Base-by-base conservation (phyloP, 1,140 invertebrate genomes). In the Araneus ventricosus region DNA sequence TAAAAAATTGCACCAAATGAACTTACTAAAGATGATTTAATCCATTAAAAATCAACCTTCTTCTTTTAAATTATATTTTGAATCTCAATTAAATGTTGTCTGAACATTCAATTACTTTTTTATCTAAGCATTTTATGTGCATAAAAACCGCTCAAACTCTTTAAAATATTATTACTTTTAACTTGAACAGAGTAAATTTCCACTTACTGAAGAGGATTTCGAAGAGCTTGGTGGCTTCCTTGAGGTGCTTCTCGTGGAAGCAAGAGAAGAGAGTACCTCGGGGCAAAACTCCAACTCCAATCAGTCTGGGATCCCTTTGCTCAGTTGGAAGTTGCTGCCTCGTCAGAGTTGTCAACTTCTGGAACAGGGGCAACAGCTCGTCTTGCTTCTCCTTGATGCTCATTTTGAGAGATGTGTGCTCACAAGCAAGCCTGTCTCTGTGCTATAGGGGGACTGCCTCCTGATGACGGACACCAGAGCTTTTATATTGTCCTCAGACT, bases 161-260 rank as follows among this genome's bases (percentile, higher is more conserved):
- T 52, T 14, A 52, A 52, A 0, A 1, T 1, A 52, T 52, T 52
- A 3, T 14, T 52, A 52, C 0, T 52, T 52, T 52, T 52, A 52
- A 52, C 10, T 14, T 17, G 45, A 52, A 52, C 10, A 52, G 10
- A 52, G 17, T 14, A 17, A 52, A 14, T 14, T 52, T 52, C 17
- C 5, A 88, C 86, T 93, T 70, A 93, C 87, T 24, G 57, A 34
- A 93, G 27, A 93, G 39, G 17, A 41, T 57, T 24, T 90, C 80
- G 20, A 85, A 93, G 2, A 93, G 93, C 88, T 90, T 93, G 27
- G 93, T 93, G 61, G 93, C 93, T 85, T 93, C 93, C 34, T 84
- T 84, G 3, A 95, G 59, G 45, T 95, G 94, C 84, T 95, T 95
- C 24, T 95, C 88, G 37, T 95, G 93, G 90, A 96, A 96, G 45